Evolutionary conservation across 2,113 vertebrate genomes (phyloP).

Genomic region (Equus quagga): DNA sequence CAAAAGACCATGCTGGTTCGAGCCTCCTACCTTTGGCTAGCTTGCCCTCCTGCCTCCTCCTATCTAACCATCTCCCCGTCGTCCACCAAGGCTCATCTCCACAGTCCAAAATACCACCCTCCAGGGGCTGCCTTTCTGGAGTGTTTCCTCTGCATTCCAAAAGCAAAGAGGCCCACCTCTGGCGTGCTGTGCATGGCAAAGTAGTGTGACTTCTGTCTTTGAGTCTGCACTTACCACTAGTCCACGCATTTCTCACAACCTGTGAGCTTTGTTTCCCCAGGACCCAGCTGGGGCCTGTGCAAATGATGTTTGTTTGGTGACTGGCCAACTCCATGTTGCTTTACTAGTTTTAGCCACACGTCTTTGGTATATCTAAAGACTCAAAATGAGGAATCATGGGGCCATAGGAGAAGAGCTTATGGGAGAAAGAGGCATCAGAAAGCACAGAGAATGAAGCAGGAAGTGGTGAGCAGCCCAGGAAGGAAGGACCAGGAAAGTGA

Average conservation of each 20-base stretch:
- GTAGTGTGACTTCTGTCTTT: not conserved
- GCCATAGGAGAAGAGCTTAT: not conserved
- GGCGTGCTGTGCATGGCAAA: not conserved
- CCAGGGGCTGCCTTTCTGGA: not conserved
- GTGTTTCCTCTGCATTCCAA: not conserved
- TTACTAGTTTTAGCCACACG: not conserved
- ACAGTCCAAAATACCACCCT: not conserved
- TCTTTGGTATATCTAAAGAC: not conserved
- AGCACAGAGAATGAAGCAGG: not conserved
- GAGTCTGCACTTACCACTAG: not conserved
- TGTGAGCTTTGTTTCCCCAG: too few relatives aligned
- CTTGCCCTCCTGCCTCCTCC: not conserved
- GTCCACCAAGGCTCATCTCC: not conserved
- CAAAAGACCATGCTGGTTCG: not conserved
- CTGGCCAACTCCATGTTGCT: not conserved
- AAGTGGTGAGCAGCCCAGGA: not conserved
- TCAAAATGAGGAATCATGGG: not conserved
- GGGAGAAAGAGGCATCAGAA: not conserved
- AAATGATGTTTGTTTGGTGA: not conserved
- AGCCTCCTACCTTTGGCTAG: not conserved
- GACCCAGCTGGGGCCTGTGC: not conserved
- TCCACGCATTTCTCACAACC: not conserved
- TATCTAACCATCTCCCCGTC: not conserved
- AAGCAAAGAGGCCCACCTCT: not conserved
- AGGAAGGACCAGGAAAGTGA: not conserved